Evolutionary conservation across 1,140 invertebrate genomes (phyloP).

Genomic region (Apis florea): DNA sequence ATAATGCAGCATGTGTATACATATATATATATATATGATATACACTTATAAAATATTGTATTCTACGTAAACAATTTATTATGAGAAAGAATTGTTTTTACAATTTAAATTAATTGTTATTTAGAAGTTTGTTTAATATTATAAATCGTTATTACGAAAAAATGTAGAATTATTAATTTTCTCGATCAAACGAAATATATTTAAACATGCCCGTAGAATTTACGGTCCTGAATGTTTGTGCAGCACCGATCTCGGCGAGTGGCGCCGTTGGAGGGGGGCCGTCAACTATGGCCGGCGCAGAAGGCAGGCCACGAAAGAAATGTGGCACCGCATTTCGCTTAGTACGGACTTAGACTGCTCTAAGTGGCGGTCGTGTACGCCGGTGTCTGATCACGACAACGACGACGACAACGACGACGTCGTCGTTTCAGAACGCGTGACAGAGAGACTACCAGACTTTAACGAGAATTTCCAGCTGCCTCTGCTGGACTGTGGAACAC

Average conservation of each 20-base stretch:
- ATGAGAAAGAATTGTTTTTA: not conserved
- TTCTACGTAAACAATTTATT: too few species aligned
- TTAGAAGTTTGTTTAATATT: too few species aligned
- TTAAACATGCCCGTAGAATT: not conserved
- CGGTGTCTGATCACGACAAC: constrained; percentile 44
- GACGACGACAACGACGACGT: constrained; percentile 43
- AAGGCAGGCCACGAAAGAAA: constrained; percentile 77
- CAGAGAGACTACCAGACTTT: constrained; percentile 25
- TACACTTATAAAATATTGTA: not conserved
- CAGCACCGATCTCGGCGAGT: constrained; percentile 46
- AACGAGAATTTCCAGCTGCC: constrained; percentile 33
- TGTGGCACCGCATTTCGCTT: constrained; percentile 76
- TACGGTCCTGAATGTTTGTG: constrained; percentile 69
- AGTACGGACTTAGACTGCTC: constrained; percentile 78
- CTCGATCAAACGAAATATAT: not conserved
- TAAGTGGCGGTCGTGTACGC: constrained; percentile 71
- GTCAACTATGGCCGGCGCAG: constrained; percentile 78
- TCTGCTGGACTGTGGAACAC: constrained; percentile 40
- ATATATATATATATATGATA: too few species aligned
- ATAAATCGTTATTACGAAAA: not conserved
- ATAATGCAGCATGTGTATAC: too few species aligned
- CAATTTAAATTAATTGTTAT: fast-evolving
- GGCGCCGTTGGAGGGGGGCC: constrained; percentile 63
- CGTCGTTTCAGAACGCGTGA: constrained; percentile 42
- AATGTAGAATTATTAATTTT: not conserved